Evolutionary conservation across 2,113 vertebrate species (phyloP).

Genomic region (Pholis gunnellus): DNA sequence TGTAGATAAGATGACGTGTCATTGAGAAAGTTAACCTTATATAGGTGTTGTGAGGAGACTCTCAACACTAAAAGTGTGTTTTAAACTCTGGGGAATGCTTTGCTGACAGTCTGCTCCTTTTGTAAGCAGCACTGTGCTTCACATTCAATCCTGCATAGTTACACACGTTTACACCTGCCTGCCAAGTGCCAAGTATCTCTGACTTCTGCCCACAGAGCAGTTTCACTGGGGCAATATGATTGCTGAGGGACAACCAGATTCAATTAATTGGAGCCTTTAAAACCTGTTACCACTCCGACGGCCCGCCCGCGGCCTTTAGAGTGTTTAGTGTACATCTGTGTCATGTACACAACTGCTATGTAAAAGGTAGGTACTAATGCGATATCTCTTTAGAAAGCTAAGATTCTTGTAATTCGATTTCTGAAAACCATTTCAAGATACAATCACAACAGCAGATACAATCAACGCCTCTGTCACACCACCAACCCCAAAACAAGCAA

Average conservation of each 20-base stretch:
- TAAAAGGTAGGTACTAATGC: too few relatives aligned
- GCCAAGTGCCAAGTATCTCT: slow-evolving; percentile 1
- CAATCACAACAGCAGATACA: too few relatives aligned
- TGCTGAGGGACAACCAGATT: not conserved
- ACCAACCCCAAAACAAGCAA: too few relatives aligned
- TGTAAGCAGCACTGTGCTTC: not conserved
- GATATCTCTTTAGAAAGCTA: too few relatives aligned
- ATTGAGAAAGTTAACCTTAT: not conserved
- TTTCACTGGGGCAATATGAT: slow-evolving; percentile 14
- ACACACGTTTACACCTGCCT: slow-evolving; percentile 50
- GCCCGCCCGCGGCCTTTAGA: too few relatives aligned
- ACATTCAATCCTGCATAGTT: slow-evolving; percentile 35
- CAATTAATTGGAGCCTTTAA: not conserved
- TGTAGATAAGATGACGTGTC: not conserved
- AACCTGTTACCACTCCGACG: too few relatives aligned
- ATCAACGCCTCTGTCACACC: too few relatives aligned
- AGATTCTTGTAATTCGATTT: too few relatives aligned
- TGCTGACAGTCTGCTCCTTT: slow-evolving; percentile 23
- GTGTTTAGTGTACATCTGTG: too few relatives aligned
- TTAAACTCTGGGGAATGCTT: not conserved
- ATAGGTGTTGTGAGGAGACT: not conserved
- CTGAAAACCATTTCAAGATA: too few relatives aligned
- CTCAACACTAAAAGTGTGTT: slow-evolving; percentile 12
- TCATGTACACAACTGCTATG: too few relatives aligned
- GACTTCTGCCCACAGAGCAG: not conserved